Conservation (phyloP, 2,113 vertebrate species). For the Aphyosemion australe region DNA sequence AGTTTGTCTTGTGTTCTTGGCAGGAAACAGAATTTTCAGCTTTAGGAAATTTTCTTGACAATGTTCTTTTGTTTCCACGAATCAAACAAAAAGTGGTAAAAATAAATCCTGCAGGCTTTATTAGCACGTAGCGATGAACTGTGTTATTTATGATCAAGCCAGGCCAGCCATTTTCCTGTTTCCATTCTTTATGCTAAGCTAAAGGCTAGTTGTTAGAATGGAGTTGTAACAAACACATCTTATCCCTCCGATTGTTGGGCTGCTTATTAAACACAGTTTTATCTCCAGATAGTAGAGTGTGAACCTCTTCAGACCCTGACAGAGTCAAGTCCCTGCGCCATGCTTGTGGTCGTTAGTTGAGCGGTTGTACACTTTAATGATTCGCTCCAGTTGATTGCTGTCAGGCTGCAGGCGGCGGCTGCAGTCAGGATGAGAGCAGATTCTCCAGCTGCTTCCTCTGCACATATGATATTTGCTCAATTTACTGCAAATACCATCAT, state of each 20-base stretch:
- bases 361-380: neutral
- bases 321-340: neutral
- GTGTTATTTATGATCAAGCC: neutral
- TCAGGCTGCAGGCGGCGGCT: conserved; percentile 11
- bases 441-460: conserved; percentile 50
- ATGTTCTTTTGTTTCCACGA: too few species aligned
- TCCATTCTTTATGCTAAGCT: neutral
- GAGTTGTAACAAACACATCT: neutral
- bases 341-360: conserved; percentile 7
- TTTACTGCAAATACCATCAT: conserved; percentile 70
- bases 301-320: neutral
- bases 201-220: neutral
- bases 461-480: conserved; percentile 69
- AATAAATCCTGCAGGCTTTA: too few species aligned
- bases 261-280: too few species aligned
- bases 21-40: too few species aligned
- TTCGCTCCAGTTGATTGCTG: neutral
- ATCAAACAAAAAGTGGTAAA: too few species aligned
- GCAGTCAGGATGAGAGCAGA: conserved; percentile 27
- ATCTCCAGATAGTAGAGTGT: too few species aligned
- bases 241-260: neutral
- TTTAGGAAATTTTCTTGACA: too few species aligned
- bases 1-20: too few species aligned
- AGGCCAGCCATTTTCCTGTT: neutral
- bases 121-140: too few species aligned